Evolutionary conservation across 2,888 invertebrate species (phyloP), one percentile per base, ranked within the genome.

Genomic region (Parasteatoda lunata): DNA sequence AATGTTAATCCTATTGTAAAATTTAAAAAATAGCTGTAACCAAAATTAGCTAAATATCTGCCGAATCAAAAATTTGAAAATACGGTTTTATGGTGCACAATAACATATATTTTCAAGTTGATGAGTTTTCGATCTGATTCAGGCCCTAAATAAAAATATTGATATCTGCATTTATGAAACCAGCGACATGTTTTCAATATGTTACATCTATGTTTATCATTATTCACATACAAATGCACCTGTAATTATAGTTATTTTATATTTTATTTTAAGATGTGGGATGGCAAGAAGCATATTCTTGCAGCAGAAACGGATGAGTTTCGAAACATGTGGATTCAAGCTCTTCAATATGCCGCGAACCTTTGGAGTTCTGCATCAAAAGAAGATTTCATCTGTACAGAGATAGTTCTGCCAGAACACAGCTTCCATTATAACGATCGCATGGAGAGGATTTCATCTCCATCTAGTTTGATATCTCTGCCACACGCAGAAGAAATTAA

Each of bases 221-320:
- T 30, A 30, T 30, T 30, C 30, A 30, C 30, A 30, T 30, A 52
- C 11, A 73, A 5, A 52, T 6, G 5, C 0, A n/a, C 0, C 8
- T 3, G 9, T 6, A 15, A 13, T 52, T 52, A 30, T 15, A 54
- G 54, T 30, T 52, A 9, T 11, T 4, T 9, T 15, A 51, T 51
- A n/a, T 5, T 49, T 81, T 6, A n/a, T 90, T 92, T 92, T 72
- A 92, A 95, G 95, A 95, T 95, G 66, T 95, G 96, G 95, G 96
- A 96, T 90, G 96, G 96, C 86, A 94, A 95, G 90, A 95, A 95
- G 88, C 94, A 96, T 89, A 91, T 93, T 13, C 92, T 98, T 88
- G 96, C 97, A 49, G 97, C 98, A 52, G 95, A 97, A 83, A 97
- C 98, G 6, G 95, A 96, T 15, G 97, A 97, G 45, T 97, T 97